phyloP scores from a whole-genome alignment of 2,113 vertebrate genomes.

The Glaucomys volans region DNA sequence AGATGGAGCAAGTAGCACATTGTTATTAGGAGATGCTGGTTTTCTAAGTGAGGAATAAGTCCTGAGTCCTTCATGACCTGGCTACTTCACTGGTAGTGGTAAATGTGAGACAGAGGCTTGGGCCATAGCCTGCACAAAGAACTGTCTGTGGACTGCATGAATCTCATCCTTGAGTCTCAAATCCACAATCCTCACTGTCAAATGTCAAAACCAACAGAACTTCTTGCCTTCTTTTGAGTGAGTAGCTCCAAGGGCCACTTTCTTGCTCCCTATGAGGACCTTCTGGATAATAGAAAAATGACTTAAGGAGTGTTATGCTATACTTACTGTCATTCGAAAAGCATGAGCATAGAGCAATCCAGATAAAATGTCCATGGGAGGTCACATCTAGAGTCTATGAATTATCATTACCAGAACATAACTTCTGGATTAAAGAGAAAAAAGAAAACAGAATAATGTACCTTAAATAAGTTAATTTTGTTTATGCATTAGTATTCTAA shows the following conservation, averaged over 20 bases:
- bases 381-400: not conserved
- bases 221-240: not conserved
- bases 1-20: too few relatives aligned
- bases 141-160: not conserved
- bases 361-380: not conserved
- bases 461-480: not conserved
- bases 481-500: not conserved
- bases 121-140: not conserved
- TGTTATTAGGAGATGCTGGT: not conserved
- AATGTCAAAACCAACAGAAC: not conserved
- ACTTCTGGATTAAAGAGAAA: not conserved
- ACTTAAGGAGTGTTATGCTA: not conserved
- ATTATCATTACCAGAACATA: not conserved
- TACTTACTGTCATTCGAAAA: not conserved
- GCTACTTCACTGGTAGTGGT: not conserved
- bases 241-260: not conserved
- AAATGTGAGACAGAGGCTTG: not conserved
- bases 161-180: not conserved
- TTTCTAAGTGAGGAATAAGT: not conserved
- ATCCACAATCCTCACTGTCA: not conserved
- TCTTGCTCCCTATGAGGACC: not conserved
- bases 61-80: not conserved
- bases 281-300: not conserved
- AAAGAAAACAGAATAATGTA: not conserved
- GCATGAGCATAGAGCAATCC: not conserved